phyloP scores from a whole-genome alignment of 2,797 vertebrate species.

The Zenarchopterus dispar region DNA sequence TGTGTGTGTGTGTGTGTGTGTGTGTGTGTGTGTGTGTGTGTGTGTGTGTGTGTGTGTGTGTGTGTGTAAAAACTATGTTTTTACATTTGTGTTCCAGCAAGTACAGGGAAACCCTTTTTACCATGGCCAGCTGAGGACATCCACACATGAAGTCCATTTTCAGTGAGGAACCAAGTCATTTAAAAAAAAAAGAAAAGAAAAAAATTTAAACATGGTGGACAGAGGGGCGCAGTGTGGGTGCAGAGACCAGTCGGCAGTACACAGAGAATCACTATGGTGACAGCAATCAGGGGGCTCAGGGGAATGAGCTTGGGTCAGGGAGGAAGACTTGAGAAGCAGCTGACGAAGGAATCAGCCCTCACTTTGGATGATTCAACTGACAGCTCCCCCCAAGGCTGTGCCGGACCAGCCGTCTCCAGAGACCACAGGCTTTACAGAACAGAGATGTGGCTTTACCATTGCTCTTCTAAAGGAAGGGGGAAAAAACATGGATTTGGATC shows the following conservation, averaged over 20 bases:
- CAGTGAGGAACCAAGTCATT: constrained; percentile 74
- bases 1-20: no score
- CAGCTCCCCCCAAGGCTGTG: constrained; percentile 73
- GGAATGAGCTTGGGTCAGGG: constrained; percentile 75
- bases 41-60: no score
- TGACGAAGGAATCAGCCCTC: constrained; percentile 83
- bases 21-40: no score
- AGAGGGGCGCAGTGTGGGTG: constrained; percentile 1
- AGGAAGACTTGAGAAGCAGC: constrained; percentile 82
- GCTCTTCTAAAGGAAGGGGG: constrained; percentile 22
- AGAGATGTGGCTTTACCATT: constrained; percentile 60
- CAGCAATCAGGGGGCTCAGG: constrained; percentile 83
- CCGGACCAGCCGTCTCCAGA: constrained; percentile 64
- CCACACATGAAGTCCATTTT: constrained; percentile 61
- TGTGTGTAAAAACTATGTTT: constrained; percentile 45
- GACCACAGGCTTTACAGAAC: constrained; percentile 55
- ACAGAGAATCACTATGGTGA: constrained; percentile 87
- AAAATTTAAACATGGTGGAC: constrained; percentile 57
- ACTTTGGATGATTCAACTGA: constrained; percentile 83
- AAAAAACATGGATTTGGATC: constrained; percentile 29
- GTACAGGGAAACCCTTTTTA: constrained; percentile 79
- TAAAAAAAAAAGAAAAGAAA: constrained; percentile 67
- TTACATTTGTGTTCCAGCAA: constrained; percentile 51
- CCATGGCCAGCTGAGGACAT: constrained; percentile 59
- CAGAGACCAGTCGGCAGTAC: constrained; percentile 64